Evolutionary conservation across 2,888 invertebrate genomes (phyloP).

Genomic region (Taenaris catops): DNA sequence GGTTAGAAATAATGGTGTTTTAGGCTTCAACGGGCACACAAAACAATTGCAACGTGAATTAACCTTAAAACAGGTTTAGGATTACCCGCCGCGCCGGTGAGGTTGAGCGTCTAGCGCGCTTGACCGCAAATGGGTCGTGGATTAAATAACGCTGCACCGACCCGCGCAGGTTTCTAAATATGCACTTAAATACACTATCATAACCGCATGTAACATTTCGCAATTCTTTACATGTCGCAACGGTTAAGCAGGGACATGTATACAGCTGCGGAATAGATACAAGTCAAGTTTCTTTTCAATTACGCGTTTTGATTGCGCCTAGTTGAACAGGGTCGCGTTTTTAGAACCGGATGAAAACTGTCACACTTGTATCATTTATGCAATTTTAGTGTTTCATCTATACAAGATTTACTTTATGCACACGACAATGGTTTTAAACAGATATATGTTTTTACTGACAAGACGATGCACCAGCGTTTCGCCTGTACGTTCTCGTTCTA

Average conservation of each 20-base stretch:
- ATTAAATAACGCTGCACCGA: slow-evolving; percentile 65
- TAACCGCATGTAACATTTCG: slow-evolving; percentile 60
- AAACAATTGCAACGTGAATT: slow-evolving; percentile 19
- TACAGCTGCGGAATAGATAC: not conserved
- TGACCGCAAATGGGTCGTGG: slow-evolving; percentile 74
- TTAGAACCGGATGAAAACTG: too few relatives aligned
- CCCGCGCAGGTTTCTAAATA: slow-evolving; percentile 70
- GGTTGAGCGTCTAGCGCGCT: slow-evolving; percentile 40
- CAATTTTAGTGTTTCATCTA: too few relatives aligned
- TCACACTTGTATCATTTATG: too few relatives aligned
- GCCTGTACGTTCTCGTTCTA: too few relatives aligned
- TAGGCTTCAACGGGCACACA: slow-evolving; percentile 1
- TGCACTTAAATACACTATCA: slow-evolving; percentile 63
- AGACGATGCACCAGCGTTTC: too few relatives aligned
- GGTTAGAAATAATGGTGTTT: too few relatives aligned
- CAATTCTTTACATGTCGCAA: slow-evolving; percentile 34
- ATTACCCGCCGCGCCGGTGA: slow-evolving; percentile 30
- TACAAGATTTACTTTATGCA: too few relatives aligned
- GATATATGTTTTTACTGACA: too few relatives aligned
- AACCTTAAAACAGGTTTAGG: slow-evolving; percentile 35
- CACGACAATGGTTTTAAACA: too few relatives aligned
- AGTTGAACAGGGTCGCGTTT: too few relatives aligned
- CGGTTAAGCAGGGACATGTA: slow-evolving; percentile 9
- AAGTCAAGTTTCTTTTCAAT: too few relatives aligned
- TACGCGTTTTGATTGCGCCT: too few relatives aligned